phyloP scores from a whole-genome alignment of 2,797 vertebrate species.

The Gephyroberyx darwinii region DNA sequence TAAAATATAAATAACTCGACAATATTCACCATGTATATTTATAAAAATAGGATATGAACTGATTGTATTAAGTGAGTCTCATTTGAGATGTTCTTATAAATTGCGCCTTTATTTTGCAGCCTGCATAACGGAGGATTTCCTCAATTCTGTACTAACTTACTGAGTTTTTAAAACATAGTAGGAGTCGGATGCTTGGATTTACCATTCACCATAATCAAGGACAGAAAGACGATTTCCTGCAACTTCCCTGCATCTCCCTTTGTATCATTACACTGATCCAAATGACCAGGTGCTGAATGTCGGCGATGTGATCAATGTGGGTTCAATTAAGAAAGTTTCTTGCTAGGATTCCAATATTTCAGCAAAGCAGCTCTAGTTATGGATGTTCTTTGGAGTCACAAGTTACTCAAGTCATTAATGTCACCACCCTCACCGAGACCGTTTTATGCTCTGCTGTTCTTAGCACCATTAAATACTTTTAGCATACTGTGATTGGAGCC shows the following conservation, averaged over 20 bases:
- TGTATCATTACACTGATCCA: not conserved
- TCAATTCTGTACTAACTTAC: conserved; percentile 12
- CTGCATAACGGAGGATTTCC: conserved; percentile 29
- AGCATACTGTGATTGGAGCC: conserved; percentile 60
- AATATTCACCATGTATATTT: not conserved
- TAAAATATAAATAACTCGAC: not conserved
- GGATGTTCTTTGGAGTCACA: conserved; percentile 30
- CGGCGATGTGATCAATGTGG: not conserved
- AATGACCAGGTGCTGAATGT: no score
- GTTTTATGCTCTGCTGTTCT: conserved; percentile 56
- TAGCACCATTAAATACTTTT: conserved; percentile 62
- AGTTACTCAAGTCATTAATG: conserved; percentile 59
- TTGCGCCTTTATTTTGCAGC: conserved; percentile 5
- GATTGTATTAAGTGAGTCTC: not conserved
- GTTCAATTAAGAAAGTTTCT: conserved; percentile 24
- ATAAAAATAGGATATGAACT: not conserved
- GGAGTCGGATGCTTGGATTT: conserved; percentile 1
- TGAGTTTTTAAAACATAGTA: conserved; percentile 7
- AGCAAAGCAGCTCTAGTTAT: conserved; percentile 24
- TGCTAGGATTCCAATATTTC: conserved; percentile 18
- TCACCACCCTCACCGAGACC: conserved; percentile 40
- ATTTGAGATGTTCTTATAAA: not conserved
- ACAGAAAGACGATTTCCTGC: conserved; percentile 8
- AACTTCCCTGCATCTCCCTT: not conserved
- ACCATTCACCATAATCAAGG: conserved; percentile 40